A percentile compares a stretch with the other conserved stretches of the same genome.
These are phyloP conservation scores for Odontothrips loti DNA, from an alignment of 2,888 invertebrate species.

Conservation along the genomic window DNA sequence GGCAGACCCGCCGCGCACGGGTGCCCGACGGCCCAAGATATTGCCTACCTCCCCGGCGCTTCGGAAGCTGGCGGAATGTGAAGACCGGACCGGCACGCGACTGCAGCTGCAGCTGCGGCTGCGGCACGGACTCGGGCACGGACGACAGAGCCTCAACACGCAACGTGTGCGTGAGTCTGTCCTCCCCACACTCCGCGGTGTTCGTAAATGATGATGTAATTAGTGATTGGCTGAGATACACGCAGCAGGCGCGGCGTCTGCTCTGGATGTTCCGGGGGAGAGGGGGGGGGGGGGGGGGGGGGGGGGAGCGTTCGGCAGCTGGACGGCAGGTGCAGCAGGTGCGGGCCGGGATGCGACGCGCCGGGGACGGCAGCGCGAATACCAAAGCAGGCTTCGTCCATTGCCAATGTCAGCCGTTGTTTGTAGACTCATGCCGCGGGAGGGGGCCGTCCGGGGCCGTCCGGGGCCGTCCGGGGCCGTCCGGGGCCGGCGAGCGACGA, in stretches of 20 bases:
- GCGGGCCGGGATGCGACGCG: neutral
- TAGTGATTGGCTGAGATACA: too few species aligned
- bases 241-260: too few species aligned
- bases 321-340: constrained; percentile 17
- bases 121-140: too few species aligned
- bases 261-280: neutral
- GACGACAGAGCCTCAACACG: too few species aligned
- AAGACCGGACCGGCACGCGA: neutral
- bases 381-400: constrained; percentile 12
- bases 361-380: neutral
- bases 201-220: too few species aligned
- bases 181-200: too few species aligned
- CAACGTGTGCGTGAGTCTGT: too few species aligned
- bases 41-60: neutral
- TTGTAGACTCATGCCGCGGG: neutral
- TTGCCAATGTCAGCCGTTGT: constrained; percentile 14
- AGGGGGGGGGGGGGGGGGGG: neutral
- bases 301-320: neutral
- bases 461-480: too few species aligned
- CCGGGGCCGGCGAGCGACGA: too few species aligned
- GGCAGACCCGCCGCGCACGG: neutral
- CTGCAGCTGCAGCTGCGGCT: neutral
- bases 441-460: neutral
- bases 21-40: neutral
- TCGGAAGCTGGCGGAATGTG: neutral